These are phyloP conservation scores for Drosophila takahashii DNA, from an alignment of 1,140 invertebrate species.

Conservation along the genomic window DNA sequence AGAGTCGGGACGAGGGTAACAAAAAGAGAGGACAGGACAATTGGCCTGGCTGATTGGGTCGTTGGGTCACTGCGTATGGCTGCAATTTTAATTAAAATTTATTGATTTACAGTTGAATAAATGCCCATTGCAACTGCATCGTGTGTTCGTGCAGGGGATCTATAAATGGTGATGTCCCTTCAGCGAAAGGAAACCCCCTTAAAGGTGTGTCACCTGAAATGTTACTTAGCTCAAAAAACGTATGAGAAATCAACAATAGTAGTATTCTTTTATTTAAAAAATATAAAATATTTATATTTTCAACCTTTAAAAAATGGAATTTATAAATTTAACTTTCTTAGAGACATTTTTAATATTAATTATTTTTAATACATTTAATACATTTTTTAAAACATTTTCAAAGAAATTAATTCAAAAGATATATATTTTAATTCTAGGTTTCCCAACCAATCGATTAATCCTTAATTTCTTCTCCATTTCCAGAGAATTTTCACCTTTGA, in stretches of 20 bases:
- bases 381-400: no score
- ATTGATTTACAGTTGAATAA: conserved; percentile 82
- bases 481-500: conserved; percentile 10
- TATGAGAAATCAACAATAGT: not conserved
- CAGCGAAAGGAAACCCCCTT: conserved; percentile 6
- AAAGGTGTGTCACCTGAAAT: not conserved
- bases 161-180: conserved; percentile 8
- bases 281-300: no score
- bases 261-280: no score
- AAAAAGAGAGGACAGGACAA: conserved; percentile 40
- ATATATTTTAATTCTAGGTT: no score
- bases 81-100: conserved; percentile 83
- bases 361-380: no score
- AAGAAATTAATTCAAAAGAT: no score
- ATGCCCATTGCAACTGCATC: conserved; percentile 63
- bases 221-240: not conserved
- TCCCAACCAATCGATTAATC: no score
- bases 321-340: no score
- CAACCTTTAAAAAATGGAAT: no score
- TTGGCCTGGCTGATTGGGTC: conserved; percentile 55
- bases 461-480: not conserved
- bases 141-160: conserved; percentile 4
- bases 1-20: not conserved
- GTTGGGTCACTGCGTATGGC: conserved; percentile 56
- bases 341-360: no score